Evolutionary conservation across 1,140 invertebrate species (phyloP).

Genomic region (Drosophila oshimai): DNA sequence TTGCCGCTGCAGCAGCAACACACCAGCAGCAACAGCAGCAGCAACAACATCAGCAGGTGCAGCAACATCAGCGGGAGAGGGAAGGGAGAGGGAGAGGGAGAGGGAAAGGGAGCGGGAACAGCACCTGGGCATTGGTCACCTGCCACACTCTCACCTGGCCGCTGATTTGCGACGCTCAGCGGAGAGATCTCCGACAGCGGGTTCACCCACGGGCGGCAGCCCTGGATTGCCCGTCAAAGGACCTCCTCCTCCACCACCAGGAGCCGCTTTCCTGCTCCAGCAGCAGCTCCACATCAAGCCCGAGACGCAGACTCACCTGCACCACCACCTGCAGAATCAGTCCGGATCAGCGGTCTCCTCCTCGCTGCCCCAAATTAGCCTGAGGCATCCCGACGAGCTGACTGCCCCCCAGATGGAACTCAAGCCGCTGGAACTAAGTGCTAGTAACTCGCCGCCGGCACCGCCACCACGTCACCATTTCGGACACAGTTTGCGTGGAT

Average conservation of each 20-base stretch:
- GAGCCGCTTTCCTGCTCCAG: conserved; percentile 69
- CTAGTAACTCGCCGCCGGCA: conserved; percentile 55
- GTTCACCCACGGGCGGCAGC: conserved; percentile 50
- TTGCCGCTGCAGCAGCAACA: conserved; percentile 74
- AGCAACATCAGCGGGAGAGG: conserved; percentile 38
- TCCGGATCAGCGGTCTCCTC: conserved; percentile 9
- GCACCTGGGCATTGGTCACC: conserved; percentile 40
- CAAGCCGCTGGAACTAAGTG: conserved; percentile 60
- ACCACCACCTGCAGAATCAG: conserved; percentile 55
- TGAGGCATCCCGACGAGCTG: conserved; percentile 70
- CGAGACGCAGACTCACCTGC: conserved; percentile 74
- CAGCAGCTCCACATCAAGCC: conserved; percentile 77
- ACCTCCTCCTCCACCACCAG: conserved; percentile 45
- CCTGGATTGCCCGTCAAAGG: conserved; percentile 53
- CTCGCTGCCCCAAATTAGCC: conserved; percentile 61
- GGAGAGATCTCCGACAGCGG: conserved; percentile 46
- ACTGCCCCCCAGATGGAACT: conserved; percentile 68
- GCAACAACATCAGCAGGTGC: conserved; percentile 39
- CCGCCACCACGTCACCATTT: conserved; percentile 62
- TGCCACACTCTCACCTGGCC: conserved; percentile 60
- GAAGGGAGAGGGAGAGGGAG: conserved; percentile 19
- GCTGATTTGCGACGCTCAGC: conserved; percentile 62
- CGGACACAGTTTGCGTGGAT: conserved; percentile 49
- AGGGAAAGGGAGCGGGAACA: conserved; percentile 20
- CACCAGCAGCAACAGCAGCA: conserved; percentile 75